Evolutionary conservation across 2,797 vertebrate genomes (phyloP).

Genomic region (Danio choprae): DNA sequence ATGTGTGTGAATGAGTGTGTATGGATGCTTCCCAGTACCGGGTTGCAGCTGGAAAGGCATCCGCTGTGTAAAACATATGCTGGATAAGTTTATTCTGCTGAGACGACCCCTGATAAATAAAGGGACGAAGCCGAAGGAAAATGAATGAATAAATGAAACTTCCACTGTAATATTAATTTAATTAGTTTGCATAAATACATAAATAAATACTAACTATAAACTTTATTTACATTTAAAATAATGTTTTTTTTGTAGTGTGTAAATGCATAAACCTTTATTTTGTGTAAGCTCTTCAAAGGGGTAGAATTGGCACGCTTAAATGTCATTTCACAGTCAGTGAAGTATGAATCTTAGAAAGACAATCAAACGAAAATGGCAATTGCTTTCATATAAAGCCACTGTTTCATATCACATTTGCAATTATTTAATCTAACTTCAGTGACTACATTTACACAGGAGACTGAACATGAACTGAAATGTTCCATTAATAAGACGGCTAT

Average conservation of each 20-base stretch:
- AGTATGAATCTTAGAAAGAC: constrained; percentile 11
- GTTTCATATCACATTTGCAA: constrained; percentile 47
- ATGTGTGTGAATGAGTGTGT: too few species aligned
- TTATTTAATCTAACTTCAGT: constrained; percentile 51
- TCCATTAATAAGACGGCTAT: constrained; percentile 41
- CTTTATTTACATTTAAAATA: not conserved
- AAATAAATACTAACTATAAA: not conserved
- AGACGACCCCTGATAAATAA: too few species aligned
- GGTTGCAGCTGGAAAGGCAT: too few species aligned
- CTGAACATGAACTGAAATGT: constrained; percentile 41
- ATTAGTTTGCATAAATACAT: too few species aligned
- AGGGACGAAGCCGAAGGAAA: too few species aligned
- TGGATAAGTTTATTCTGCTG: too few species aligned
- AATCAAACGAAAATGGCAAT: constrained; percentile 46
- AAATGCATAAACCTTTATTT: not conserved
- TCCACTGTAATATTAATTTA: not conserved
- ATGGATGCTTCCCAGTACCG: too few species aligned
- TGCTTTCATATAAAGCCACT: constrained; percentile 28
- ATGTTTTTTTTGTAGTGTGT: not conserved
- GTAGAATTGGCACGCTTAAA: constrained; percentile 1
- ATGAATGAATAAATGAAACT: too few species aligned
- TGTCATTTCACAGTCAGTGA: not conserved
- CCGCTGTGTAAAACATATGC: too few species aligned
- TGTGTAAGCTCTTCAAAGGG: not conserved
- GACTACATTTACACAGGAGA: constrained; percentile 46